Conservation (phyloP, 2,888 invertebrate species). For the Acrobeloides nanus region DNA sequence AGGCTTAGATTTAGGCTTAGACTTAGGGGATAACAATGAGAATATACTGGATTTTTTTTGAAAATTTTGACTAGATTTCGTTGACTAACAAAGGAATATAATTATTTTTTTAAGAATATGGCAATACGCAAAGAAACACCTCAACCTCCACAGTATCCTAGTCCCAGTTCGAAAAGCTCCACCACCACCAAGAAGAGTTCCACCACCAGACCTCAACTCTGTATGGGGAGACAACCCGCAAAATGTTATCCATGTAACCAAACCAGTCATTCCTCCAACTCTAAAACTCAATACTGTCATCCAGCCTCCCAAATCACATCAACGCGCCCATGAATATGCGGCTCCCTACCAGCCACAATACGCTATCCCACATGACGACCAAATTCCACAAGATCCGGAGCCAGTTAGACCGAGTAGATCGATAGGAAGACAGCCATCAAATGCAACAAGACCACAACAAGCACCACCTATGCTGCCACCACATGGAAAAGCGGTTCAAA, state of each 20-base stretch:
- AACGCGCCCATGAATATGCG: conserved; percentile 6
- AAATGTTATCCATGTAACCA: too few relatives aligned
- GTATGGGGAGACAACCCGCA: conserved; percentile 26
- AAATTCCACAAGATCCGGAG: too few relatives aligned
- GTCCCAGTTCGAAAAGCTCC: conserved; percentile 48
- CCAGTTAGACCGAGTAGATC: too few relatives aligned
- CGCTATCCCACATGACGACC: too few relatives aligned
- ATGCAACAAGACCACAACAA: too few relatives aligned
- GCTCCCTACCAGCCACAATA: conserved; percentile 9
- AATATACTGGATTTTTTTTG: background rate
- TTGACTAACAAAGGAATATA: background rate
- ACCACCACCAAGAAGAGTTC: conserved; percentile 31
- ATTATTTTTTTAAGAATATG: conserved; percentile 34
- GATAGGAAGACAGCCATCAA: too few relatives aligned
- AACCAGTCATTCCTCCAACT: too few relatives aligned
- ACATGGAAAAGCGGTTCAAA: too few relatives aligned
- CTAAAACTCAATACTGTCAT: too few relatives aligned
- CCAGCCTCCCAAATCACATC: conserved; percentile 1
- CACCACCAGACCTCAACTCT: conserved; percentile 16
- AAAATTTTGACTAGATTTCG: background rate
- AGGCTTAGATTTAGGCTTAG: background rate
- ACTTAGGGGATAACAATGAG: background rate
- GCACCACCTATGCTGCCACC: too few relatives aligned
- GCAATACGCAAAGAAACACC: conserved; percentile 26
- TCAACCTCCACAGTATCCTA: conserved; percentile 37